Percentiles rank a stretch among this genome's conserved stretches.
Evolutionary conservation across 2,113 vertebrate genomes (phyloP).

Genomic region (Lycaon pictus): DNA sequence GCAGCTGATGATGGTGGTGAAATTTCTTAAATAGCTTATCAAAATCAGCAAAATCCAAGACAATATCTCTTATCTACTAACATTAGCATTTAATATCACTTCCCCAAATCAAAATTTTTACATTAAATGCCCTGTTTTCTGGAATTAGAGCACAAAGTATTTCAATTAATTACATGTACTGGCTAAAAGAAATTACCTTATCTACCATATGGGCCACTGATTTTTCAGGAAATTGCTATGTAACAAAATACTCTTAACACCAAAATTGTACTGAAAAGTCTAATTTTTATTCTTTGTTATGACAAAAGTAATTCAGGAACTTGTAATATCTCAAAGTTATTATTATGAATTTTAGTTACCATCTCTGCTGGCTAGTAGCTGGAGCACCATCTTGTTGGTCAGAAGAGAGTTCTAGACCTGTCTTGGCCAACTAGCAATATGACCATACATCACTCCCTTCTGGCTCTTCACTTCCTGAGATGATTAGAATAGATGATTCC

Average conservation of each 20-base stretch:
- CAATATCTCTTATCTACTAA: background rate
- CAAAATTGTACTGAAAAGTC: background rate
- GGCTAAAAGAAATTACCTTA: background rate
- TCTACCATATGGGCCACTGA: background rate
- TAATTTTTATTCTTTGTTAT: background rate
- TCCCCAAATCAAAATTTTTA: background rate
- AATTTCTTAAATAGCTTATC: background rate
- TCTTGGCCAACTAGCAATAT: background rate
- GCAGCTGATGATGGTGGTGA: background rate
- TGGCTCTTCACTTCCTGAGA: background rate
- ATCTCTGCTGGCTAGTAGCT: background rate
- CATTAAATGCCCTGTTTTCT: background rate
- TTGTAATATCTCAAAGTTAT: background rate
- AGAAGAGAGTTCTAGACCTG: background rate
- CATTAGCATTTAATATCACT: background rate
- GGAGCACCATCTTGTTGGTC: background rate
- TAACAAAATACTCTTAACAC: background rate
- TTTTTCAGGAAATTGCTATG: background rate
- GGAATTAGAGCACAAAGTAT: background rate
- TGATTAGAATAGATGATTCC: background rate
- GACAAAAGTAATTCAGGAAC: background rate
- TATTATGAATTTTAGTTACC: background rate
- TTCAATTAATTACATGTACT: background rate
- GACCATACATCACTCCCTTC: background rate
- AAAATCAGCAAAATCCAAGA: slow-evolving; percentile 6